Percentiles rank a stretch among this genome's conserved stretches.
These are phyloP conservation scores for Hyphantria cunea DNA, from an alignment of 1,140 invertebrate species.

Conservation along the genomic window DNA sequence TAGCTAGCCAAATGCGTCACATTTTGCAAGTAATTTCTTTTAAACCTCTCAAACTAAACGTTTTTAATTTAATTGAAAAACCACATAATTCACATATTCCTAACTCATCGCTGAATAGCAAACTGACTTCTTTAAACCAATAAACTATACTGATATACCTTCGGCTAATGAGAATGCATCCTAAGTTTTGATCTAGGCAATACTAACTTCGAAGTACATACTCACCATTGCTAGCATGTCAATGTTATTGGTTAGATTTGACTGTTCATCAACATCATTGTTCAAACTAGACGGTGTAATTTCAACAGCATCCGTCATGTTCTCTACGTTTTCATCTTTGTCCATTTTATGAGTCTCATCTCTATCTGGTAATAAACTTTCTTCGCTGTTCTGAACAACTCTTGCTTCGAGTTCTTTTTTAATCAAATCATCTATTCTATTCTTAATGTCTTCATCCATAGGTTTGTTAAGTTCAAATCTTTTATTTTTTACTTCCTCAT, in stretches of 20 bases:
- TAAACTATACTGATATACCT: neutral
- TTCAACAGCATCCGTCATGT: neutral
- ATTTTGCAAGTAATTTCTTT: no score
- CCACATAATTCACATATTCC: neutral
- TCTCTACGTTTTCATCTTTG: neutral
- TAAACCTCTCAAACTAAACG: no score
- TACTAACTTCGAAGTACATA: neutral
- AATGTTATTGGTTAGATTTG: constrained; percentile 21
- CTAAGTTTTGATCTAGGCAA: neutral
- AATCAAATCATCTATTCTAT: neutral
- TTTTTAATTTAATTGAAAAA: neutral
- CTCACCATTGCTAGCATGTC: constrained; percentile 7
- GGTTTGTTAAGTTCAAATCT: neutral
- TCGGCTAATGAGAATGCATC: neutral
- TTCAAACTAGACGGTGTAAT: constrained; percentile 2
- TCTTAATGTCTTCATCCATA: neutral
- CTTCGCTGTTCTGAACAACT: neutral
- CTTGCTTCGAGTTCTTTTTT: neutral
- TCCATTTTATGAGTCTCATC: neutral
- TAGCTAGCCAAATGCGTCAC: no score
- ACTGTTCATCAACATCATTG: constrained; percentile 6
- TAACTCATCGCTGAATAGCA: neutral
- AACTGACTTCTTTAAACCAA: neutral
- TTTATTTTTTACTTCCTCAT: neutral
- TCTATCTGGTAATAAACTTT: neutral